These are phyloP conservation scores for Stenchaetothrips biformis DNA, from an alignment of 2,888 invertebrate genomes.

Conservation along the genomic window DNA sequence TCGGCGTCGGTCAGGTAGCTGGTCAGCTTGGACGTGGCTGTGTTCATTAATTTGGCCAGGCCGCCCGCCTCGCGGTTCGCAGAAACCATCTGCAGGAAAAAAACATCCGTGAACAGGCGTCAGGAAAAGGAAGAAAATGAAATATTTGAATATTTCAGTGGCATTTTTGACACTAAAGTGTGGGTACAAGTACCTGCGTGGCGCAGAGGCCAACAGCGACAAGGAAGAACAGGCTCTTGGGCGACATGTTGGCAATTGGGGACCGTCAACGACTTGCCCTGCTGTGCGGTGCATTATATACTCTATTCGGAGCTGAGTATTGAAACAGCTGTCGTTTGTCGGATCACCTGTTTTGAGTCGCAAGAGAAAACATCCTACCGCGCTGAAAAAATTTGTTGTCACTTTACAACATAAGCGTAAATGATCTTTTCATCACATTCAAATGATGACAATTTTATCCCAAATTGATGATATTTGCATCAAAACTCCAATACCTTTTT, in stretches of 20 bases:
- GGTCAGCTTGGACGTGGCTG: background rate
- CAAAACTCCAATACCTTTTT: too few relatives aligned
- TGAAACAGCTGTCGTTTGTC: background rate
- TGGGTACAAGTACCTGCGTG: background rate
- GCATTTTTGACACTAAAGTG: background rate
- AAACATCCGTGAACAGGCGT: background rate
- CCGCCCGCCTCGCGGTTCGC: background rate
- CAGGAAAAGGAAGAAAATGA: background rate
- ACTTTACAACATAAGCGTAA: too few relatives aligned
- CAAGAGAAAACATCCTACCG: too few relatives aligned
- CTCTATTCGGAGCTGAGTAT: background rate
- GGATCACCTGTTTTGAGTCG: too few relatives aligned
- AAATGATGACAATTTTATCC: too few relatives aligned
- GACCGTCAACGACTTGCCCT: background rate
- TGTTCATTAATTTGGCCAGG: background rate
- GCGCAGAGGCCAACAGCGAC: slow-evolving; percentile 8
- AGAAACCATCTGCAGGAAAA: background rate
- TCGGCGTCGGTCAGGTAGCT: background rate
- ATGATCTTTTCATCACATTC: too few relatives aligned
- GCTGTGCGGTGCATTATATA: background rate
- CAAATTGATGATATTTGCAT: too few relatives aligned
- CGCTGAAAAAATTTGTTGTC: too few relatives aligned
- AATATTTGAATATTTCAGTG: background rate
- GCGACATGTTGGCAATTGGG: background rate
- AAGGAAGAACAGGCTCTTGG: background rate